Percentiles rank a stretch among this genome's conserved stretches.
Evolutionary conservation across 2,797 vertebrate species (phyloP).

Genomic region (Sebastes wilsoni): DNA sequence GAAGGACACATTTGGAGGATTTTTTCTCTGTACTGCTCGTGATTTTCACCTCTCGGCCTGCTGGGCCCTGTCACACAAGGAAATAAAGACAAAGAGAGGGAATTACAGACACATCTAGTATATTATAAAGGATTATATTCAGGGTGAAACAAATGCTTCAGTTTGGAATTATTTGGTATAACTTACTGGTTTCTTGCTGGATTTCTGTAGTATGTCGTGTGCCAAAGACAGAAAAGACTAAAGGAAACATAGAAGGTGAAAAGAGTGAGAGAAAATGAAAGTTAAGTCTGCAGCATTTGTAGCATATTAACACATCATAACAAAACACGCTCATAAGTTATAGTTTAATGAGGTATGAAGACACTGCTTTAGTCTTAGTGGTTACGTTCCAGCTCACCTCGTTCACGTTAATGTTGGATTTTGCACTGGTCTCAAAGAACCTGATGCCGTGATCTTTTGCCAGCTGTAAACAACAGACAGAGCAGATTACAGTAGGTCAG

Average conservation of each 20-base stretch:
- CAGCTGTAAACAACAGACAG: conserved; percentile 79
- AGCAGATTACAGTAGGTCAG: conserved; percentile 7
- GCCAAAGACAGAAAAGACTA: conserved; percentile 91
- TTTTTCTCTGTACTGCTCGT: conserved; percentile 80
- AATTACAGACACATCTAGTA: neutral
- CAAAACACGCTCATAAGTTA: neutral
- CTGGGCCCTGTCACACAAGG: conserved; percentile 57
- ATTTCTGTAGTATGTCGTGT: conserved; percentile 89
- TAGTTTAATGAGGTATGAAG: neutral
- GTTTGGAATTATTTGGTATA: neutral
- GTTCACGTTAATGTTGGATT: conserved; percentile 93
- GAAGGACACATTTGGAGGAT: conserved; percentile 82
- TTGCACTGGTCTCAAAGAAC: conserved; percentile 96
- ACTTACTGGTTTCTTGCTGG: conserved; percentile 83
- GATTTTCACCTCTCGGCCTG: conserved; percentile 82
- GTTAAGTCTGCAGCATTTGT: neutral
- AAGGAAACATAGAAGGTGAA: neutral
- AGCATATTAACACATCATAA: neutral
- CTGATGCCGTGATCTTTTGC: conserved; percentile 92
- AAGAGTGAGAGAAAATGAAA: neutral
- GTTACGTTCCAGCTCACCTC: conserved; percentile 83
- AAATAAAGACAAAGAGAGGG: neutral
- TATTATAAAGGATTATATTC: neutral
- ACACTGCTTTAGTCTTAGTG: neutral
- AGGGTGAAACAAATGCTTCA: neutral